phyloP scores from a whole-genome alignment of 2,888 invertebrate species.

The Willowsia nigromaculata region DNA sequence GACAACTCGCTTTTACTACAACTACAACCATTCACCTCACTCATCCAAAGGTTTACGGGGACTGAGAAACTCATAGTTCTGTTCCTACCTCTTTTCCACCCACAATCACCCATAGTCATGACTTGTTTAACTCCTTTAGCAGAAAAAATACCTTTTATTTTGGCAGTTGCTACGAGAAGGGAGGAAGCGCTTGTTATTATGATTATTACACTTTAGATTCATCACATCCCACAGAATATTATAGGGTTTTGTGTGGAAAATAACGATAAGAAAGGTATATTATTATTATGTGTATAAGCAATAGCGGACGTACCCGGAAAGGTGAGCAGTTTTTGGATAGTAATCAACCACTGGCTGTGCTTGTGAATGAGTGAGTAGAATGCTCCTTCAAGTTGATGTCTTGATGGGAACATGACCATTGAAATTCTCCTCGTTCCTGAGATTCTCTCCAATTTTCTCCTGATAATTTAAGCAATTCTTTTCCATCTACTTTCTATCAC shows the following conservation, averaged over 20 bases:
- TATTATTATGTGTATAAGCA: not conserved
- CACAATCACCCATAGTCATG: slow-evolving; percentile 10
- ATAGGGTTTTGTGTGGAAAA: slow-evolving; percentile 35
- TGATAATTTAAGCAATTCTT: slow-evolving; percentile 59
- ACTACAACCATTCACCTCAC: not conserved
- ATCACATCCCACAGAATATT: not conserved
- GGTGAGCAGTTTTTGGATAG: slow-evolving; percentile 15
- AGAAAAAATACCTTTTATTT: not conserved
- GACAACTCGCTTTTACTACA: not conserved
- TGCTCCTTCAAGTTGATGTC: slow-evolving; percentile 54
- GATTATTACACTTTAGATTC: not conserved
- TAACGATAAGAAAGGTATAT: not conserved
- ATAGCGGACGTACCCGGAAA: not conserved
- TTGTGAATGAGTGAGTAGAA: not conserved
- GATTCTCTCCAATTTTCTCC: slow-evolving; percentile 35
- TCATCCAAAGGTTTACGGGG: not conserved
- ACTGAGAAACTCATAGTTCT: not conserved
- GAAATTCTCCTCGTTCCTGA: slow-evolving; percentile 43
- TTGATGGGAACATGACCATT: slow-evolving; percentile 54
- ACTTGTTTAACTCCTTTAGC: slow-evolving; percentile 20
- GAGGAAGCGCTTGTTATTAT: not conserved
- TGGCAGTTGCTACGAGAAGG: not conserved
- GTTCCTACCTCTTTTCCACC: slow-evolving; percentile 31
- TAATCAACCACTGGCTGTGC: slow-evolving; percentile 40
- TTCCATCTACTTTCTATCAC: not conserved